phyloP scores from a whole-genome alignment of 1,140 invertebrate species.

The Eulimnadia texana region DNA sequence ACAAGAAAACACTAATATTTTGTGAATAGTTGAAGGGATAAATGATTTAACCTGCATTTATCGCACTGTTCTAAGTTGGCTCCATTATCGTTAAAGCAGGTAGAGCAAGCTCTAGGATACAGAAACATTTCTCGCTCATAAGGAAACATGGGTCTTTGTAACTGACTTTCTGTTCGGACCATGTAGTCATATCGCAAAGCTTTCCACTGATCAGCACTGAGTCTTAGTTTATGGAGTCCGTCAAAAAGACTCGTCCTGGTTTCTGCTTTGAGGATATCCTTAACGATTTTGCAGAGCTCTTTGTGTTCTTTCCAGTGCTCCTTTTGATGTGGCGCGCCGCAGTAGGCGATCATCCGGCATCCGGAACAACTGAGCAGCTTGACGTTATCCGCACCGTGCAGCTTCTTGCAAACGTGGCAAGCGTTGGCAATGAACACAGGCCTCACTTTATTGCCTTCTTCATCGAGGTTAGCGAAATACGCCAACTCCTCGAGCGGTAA shows the following conservation, averaged over 20 bases:
- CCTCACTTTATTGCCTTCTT: conserved; percentile 10
- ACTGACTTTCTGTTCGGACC: background rate
- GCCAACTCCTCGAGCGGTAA: background rate
- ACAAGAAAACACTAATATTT: background rate
- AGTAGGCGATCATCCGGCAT: conserved; percentile 41
- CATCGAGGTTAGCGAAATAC: conserved; percentile 1
- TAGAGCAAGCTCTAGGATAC: conserved; percentile 44
- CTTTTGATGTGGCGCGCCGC: conserved; percentile 32
- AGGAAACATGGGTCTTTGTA: conserved; percentile 34
- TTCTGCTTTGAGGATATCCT: conserved; percentile 22
- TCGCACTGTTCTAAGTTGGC: conserved; percentile 35
- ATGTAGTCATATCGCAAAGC: conserved; percentile 12
- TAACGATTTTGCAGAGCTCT: conserved; percentile 29
- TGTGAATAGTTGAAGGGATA: background rate
- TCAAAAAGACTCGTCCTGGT: conserved; percentile 27
- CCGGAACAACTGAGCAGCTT: conserved; percentile 25
- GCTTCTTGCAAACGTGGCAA: conserved; percentile 30
- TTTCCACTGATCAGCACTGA: conserved; percentile 16
- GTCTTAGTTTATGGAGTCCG: conserved; percentile 1
- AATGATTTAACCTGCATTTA: conserved; percentile 31
- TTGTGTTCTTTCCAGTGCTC: conserved; percentile 31
- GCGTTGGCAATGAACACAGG: conserved; percentile 22
- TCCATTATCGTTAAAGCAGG: conserved; percentile 32
- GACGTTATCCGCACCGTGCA: conserved; percentile 17
- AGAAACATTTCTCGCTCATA: conserved; percentile 51